Evolutionary conservation across 2,888 invertebrate species (phyloP), one percentile per base, ranked within the genome.

Genomic region (Lepas anatifera): DNA sequence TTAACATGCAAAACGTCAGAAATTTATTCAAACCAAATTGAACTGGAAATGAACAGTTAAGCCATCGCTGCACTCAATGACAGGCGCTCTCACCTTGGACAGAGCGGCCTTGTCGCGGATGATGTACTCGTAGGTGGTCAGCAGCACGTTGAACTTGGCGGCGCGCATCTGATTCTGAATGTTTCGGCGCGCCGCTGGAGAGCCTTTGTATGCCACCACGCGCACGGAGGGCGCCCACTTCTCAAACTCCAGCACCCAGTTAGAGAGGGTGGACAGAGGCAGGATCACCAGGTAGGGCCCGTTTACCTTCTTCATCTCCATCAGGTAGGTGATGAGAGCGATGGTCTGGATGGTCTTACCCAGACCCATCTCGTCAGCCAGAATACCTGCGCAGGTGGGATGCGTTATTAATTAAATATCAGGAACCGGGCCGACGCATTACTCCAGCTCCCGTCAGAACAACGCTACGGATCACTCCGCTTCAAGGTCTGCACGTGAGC

Each of bases 331-430:
- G 74, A 99, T 90, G 72, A 99, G 83, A 7, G 89, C 95, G 77
- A 99, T 99, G 0, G 99, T 99, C 83, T 99, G 99, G 78, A 95
- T 95, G 69, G 95, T 95, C 83, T 97, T 97, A 71, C 97, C 97
- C 69, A 97, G 86, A 82, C 97, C 97, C 99, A 99, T 99, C 82
- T 99, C 98, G 81, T 99, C 99, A 69, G 99, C 99, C 75, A 99
- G 83, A 78, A 99, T 99, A 16, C 58, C 58, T 58, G 58, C 8
- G 16, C 2, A 27, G 27, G n/a, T n/a, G n/a, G n/a, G n/a, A n/a
- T n/a, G n/a, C n/a, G n/a, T n/a, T n/a, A n/a, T n/a, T n/a, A n/a
- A n/a, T n/a, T n/a, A n/a, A n/a, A n/a, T n/a, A n/a, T n/a, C n/a
- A n/a, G n/a, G n/a, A n/a, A n/a, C n/a, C n/a, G n/a, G n/a, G n/a